These are phyloP conservation scores for Bilobella aurantiaca DNA, from an alignment of 1,140 invertebrate genomes.

Conservation along the genomic window DNA sequence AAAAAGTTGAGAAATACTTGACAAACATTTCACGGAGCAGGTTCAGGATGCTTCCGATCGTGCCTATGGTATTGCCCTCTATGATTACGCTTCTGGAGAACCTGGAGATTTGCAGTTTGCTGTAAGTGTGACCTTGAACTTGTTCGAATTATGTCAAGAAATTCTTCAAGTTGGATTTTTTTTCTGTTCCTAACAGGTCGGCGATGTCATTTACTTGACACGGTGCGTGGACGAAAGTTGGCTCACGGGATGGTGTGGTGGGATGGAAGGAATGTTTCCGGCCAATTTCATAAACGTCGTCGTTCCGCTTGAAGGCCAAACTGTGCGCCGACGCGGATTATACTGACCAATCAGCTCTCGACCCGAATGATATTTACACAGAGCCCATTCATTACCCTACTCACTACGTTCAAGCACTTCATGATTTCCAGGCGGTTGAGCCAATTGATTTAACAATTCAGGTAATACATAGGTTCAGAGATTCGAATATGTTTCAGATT, in stretches of 20 bases:
- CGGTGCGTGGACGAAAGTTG: slow-evolving; percentile 64
- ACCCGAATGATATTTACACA: background rate
- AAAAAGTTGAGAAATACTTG: no score
- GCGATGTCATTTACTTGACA: slow-evolving; percentile 57
- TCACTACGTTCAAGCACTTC: background rate
- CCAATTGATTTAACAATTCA: background rate
- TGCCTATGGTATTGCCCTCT: slow-evolving; percentile 60
- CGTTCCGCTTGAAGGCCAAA: slow-evolving; percentile 45
- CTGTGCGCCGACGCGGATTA: background rate
- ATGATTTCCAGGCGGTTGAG: background rate
- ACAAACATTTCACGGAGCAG: no score
- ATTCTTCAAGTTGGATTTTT: background rate
- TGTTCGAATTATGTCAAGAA: background rate
- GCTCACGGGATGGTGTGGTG: slow-evolving; percentile 56
- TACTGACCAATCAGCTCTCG: background rate
- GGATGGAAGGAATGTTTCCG: slow-evolving; percentile 67
- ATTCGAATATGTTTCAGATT: no score
- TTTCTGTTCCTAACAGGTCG: slow-evolving; percentile 44
- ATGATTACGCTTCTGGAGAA: slow-evolving; percentile 58
- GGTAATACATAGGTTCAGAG: no score
- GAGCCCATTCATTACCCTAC: background rate
- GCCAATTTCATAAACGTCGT: slow-evolving; percentile 63
- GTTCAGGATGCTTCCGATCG: slow-evolving; percentile 36
- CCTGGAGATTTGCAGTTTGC: slow-evolving; percentile 60
- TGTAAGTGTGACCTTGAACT: slow-evolving; percentile 43